Evolutionary conservation across 2,797 vertebrate genomes (phyloP), one percentile per base, ranked within the genome.

Genomic region (Sciurus carolinensis): DNA sequence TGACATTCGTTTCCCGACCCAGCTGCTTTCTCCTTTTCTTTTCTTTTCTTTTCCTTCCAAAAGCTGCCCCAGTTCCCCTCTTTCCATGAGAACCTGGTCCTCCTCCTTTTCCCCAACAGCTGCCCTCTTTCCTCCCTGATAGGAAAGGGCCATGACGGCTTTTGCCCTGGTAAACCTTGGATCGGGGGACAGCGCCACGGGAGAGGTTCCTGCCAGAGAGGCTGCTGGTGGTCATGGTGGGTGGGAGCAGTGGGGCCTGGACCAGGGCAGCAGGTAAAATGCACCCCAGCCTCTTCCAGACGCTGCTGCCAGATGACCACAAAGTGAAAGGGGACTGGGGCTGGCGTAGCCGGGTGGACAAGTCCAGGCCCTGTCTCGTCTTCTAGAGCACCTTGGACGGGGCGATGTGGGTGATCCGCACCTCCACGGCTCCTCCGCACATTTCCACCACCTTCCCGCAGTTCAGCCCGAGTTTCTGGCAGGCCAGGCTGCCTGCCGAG

Each of bases 391-490:
- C 18, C 0, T 5, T 8, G n/a, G 15, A 24, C 9, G 44, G 71
- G 57, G 44, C 36, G 11, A 57, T 28, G 22, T 28, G 3, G 13
- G 52, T 75, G 80, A 66, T 10, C 28, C 7, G 18, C 42, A 10
- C 39, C 42, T 59, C 57, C 9, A 0, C 9, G 28, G 57, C 44
- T 71, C 52, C 59, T 66, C 15, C 50, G 64, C 33, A n/a, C 66
- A 0, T 67, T n/a, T 33, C 26, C 6, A 3, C 6, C 66, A 67
- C 33, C 15, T 18, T 67, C 66, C 26, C 66, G 17, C 47, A 1
- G 7, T 20, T 36, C 7, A 7, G 20, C 42, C 26, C 28, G 4
- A 28, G 22, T 20, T 12, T 0, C 14, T 0, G 11, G 2, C 47
- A 9, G 42, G 42, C 10, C 18, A 9, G 0, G 47, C 10, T 15